phyloP scores from a whole-genome alignment of 2,888 invertebrate genomes.

The Apeira syringaria region DNA sequence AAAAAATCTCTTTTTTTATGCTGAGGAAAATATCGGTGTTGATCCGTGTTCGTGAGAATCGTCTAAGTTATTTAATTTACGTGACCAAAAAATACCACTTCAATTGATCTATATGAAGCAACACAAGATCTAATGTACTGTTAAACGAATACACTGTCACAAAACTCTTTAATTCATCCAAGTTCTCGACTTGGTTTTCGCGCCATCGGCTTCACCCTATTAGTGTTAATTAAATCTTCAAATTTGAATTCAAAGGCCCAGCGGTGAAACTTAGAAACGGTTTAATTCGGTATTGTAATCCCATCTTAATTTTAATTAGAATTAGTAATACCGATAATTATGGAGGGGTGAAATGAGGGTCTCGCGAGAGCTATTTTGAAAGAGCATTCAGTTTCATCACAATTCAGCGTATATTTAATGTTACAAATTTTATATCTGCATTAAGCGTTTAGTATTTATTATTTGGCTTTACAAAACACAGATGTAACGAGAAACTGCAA shows the following conservation, averaged over 20 bases:
- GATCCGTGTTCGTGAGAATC: too few relatives aligned
- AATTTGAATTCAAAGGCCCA: conserved; percentile 48
- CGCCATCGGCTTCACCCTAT: conserved; percentile 65
- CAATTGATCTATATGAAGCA: too few relatives aligned
- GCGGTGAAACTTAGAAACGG: conserved; percentile 37
- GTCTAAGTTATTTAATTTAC: too few relatives aligned
- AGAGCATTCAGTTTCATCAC: background rate
- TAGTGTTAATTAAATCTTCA: conserved; percentile 68
- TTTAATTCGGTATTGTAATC: conserved; percentile 34
- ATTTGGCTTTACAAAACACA: too few relatives aligned
- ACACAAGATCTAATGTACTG: background rate
- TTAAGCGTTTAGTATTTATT: too few relatives aligned
- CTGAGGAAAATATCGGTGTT: too few relatives aligned
- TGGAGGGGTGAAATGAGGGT: conserved; percentile 7
- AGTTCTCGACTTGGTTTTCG: conserved; percentile 54
- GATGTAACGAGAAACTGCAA: too few relatives aligned
- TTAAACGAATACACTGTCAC: conserved; percentile 1
- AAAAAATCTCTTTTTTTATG: too few relatives aligned
- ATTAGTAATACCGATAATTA: conserved; percentile 20
- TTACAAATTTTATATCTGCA: too few relatives aligned
- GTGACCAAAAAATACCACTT: too few relatives aligned
- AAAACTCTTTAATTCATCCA: conserved; percentile 50
- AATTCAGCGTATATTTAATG: too few relatives aligned
- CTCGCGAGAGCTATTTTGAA: conserved; percentile 4
- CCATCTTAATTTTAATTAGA: conserved; percentile 27